Conservation (phyloP, 2,888 invertebrate genomes). For the Lasiommata megera region DNA sequence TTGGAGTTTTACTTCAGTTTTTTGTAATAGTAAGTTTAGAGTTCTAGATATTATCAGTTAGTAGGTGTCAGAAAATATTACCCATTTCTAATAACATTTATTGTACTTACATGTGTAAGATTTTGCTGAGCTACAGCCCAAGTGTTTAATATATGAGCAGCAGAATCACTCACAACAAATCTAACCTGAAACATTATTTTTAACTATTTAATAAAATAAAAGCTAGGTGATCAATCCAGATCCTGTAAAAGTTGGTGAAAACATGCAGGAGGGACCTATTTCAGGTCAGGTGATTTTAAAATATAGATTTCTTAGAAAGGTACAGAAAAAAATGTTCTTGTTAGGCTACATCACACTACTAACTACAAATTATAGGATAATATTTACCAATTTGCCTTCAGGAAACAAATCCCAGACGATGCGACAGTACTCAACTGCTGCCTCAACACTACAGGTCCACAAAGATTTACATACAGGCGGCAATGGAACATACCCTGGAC, state of each 20-base stretch:
- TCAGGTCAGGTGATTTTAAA: too few species aligned
- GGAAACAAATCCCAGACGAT: constrained; percentile 99
- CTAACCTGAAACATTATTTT: constrained; percentile 80
- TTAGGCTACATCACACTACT: too few species aligned
- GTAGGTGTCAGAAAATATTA: too few species aligned
- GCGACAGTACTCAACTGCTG: constrained; percentile 96
- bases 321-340: too few species aligned
- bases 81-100: too few species aligned
- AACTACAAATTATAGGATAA: background rate
- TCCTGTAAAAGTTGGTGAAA: too few species aligned
- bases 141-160: constrained; percentile 91
- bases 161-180: constrained; percentile 93
- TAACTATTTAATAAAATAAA: background rate
- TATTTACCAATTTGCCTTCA: constrained; percentile 88
- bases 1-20: too few species aligned
- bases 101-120: constrained; percentile 87
- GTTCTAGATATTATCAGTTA: too few species aligned
- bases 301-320: too few species aligned
- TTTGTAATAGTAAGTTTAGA: too few species aligned
- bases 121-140: constrained; percentile 93
- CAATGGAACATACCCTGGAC: constrained; percentile 86
- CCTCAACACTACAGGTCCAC: constrained; percentile 98
- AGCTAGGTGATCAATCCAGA: too few species aligned
- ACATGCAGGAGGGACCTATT: too few species aligned
- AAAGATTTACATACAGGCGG: constrained; percentile 94